Base-by-base conservation (phyloP, 2,888 invertebrate species). In the Caenorhabditis plicata region DNA sequence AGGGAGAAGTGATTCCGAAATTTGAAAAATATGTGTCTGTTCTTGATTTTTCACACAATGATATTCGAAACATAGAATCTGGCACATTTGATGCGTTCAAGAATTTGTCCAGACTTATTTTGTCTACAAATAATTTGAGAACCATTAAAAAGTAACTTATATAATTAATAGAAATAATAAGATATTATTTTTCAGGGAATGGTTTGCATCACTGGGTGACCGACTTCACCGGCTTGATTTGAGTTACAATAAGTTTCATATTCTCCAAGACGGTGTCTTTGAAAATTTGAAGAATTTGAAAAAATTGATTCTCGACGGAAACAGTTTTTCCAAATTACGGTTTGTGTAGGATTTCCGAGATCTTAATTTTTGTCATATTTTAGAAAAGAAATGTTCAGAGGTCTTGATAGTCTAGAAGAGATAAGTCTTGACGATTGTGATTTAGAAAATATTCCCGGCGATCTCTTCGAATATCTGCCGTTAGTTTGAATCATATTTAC, bases 361-460 rank as follows among this genome's bases (percentile, higher is more conserved):
- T 22, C 11, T 8, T 2, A 19, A 50, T 13, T 29, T 11, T 26
- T 35, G 11, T n/a, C 22, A 13, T 17, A 20, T 48, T 61, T 33
- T 25, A 60, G 57, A 1, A 56, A 62, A 42, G 58, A 57, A n/a
- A 47, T 51, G 8, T 72, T 72, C 54, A 45, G 43, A 25, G 73
- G 71, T 8, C 52, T 77, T 11, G 55, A 55, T n/a, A 69, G 42
- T 25, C 51, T 77, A 41, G 64, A 72, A 39, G 42, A 48, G 9
- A 56, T 77, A 1, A 72, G 72, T 27, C 29, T 76, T 45, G 75
- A 76, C 48, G 47, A 58, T 19, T 75, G 75, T 38, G 35, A 51
- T 1, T 38, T 65, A n/a, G 49, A 47, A 2, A 45, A 54, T 26
- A 29, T 73, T 7, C 64, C 68, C 26, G 47, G 48, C 19, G 58